Evolutionary conservation across 30 jellyfish, hydroid and myxozoan genomes (phyloP), one percentile per base, ranked within the genome.

Genomic region (Chrysaora quinquecirrha): DNA sequence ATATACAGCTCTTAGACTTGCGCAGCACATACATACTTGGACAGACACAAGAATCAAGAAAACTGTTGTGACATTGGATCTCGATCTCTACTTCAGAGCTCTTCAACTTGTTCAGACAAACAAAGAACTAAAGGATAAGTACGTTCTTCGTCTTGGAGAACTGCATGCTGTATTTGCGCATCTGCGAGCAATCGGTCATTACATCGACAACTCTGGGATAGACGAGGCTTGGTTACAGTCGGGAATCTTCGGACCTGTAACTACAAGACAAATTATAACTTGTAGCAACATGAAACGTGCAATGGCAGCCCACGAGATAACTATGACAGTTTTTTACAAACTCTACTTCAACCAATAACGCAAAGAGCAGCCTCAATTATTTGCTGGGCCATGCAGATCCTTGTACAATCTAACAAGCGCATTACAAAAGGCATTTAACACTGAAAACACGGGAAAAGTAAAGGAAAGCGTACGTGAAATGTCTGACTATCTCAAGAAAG

Each of bases 181-280:
- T 14, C 54, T 64, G 50, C 48, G 77, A 0, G 48, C 77, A 9
- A 21, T 73, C 24, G 76, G 78, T 1, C 50, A 34, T n/a, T 29
- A 19, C 19, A 58, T 76, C 21, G 87, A 56, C 16, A 58, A 58
- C 9, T 20, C 47, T 14, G 87, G 87, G 12, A 50, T 76, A 0
- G 79, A 76, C 32, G 28, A 47, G 64, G 79, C 79, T 16, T 60
- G 78, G 88, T 16, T 47, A 0, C 62, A 76, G 20, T 27, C 78
- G 11, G 78, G 34, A 3, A 21, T 76, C 0, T 76, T 7, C 60
- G 78, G 88, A 14, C 21, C 79, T 20, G 80, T 29, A 14, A 11
- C 31, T 21, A 38, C 24, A 19, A 31, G 33, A 18, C 80, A 56
- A 35, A 76, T 76, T 0, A 19, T 76, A 24, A 34, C 64, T 12